Evolutionary conservation across 2,797 vertebrate species (phyloP), one percentile per base, ranked within the genome.

Genomic region (Myotis pilosus): DNA sequence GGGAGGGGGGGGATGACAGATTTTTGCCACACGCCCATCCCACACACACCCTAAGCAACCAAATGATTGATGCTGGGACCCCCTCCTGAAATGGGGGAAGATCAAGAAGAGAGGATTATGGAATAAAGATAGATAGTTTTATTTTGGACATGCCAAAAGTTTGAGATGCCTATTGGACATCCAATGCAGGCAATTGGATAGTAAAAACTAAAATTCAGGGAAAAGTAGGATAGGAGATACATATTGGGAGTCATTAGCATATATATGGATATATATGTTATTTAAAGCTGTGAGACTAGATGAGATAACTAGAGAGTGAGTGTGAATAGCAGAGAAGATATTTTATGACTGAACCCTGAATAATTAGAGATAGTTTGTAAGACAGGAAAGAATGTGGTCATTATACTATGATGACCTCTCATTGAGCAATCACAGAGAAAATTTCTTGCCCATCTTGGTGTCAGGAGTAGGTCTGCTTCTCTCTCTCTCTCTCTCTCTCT

Each of bases 341-440:
- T 16, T 22, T 51, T 62, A 64, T 55, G 38, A 57, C 38, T 38
- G 55, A 89, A 44, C 41, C 22, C 20, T 57, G 44, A 66, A 44
- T 57, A 15, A 64, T 87, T 72, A 72, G 78, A 94, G 55, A 44
- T 88, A 49, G 60, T 84, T 82, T 78, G 55, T 87, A 68, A 96
- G 71, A 38, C 6, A 72, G 5, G 33, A 82, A 79, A 86, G 38
- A 87, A 72, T 87, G 36, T 22, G 22, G 2, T 74, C 62, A 36
- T 91, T 62, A 20, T 20, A 80, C 22, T 49, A 55, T 17, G n/a
- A 19, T 85, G 87, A 55, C 11, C 44, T 78, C 38, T 57, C 17
- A 2, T 4, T 82, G 75, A 89, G 74, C 85, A 95, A 60, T 10
- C 47, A 57, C 44, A 83, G 41, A 66, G 49, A 49, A 88, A 69